Percentiles rank a stretch among this genome's conserved stretches.
Evolutionary conservation across 2,797 vertebrate species (phyloP).

Genomic region (Benthosema pterotum): DNA sequence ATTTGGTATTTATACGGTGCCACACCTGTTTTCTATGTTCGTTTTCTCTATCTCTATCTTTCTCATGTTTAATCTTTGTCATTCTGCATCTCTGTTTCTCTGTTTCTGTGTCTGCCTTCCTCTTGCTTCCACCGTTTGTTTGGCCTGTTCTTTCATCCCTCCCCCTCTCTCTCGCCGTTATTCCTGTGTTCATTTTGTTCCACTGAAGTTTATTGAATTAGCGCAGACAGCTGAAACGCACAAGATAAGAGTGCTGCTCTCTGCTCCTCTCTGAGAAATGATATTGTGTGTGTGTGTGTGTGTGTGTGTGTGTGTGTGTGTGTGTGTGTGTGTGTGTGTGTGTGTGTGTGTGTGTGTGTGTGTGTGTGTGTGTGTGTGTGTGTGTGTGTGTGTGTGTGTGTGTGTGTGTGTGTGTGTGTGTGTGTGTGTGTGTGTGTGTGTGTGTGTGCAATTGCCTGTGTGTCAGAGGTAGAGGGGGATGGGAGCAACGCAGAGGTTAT

Average conservation of each 20-base stretch:
- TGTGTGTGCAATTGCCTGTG: slow-evolving; percentile 20
- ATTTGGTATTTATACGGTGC: no score
- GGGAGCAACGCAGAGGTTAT: slow-evolving; percentile 52
- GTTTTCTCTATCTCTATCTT: neutral
- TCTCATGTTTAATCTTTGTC: neutral
- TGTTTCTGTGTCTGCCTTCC: neutral
- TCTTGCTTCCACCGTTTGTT: slow-evolving; percentile 4
- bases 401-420: slow-evolving; percentile 29
- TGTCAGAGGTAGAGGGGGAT: slow-evolving; percentile 36
- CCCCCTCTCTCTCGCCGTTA: slow-evolving; percentile 30
- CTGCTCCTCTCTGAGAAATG: slow-evolving; percentile 62
- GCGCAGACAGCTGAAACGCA: slow-evolving; percentile 79
- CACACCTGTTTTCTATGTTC: neutral
- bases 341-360: slow-evolving; percentile 39
- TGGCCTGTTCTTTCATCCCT: neutral
- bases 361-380: slow-evolving; percentile 44
- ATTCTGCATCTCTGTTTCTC: no score
- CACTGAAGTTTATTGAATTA: slow-evolving; percentile 84
- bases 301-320: slow-evolving; percentile 29
- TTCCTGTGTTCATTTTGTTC: slow-evolving; percentile 75
- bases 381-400: slow-evolving; percentile 48
- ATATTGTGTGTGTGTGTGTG: slow-evolving; percentile 63
- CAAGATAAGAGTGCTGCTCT: slow-evolving; percentile 77
- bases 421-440: slow-evolving; percentile 19
- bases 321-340: slow-evolving; percentile 19